These are phyloP conservation scores for Anthonomus grandis DNA, from an alignment of 1,140 invertebrate genomes.

Conservation along the genomic window DNA sequence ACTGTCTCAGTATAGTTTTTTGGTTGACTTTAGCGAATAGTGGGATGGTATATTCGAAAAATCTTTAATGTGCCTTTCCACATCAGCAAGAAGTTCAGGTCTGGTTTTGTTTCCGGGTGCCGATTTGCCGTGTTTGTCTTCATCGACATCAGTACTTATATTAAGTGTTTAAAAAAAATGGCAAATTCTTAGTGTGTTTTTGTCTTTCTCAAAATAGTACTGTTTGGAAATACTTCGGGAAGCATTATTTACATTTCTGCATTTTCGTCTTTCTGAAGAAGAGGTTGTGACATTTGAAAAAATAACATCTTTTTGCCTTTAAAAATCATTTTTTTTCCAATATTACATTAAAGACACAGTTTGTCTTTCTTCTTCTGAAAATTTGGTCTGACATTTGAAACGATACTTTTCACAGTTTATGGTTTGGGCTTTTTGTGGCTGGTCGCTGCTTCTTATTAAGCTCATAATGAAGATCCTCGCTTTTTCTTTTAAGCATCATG, in stretches of 20 bases:
- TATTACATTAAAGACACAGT: too few species aligned
- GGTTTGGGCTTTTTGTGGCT: not conserved
- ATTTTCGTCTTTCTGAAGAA: constrained; percentile 5
- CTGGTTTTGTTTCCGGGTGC: constrained; percentile 8
- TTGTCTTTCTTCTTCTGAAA: too few species aligned
- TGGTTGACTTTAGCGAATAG: not conserved
- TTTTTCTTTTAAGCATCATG: not conserved
- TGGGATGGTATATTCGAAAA: too few species aligned
- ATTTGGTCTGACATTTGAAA: constrained; percentile 7
- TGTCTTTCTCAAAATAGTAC: constrained; percentile 11
- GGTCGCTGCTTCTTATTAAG: constrained; percentile 8
- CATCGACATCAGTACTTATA: constrained; percentile 9
- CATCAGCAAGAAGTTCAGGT: too few species aligned
- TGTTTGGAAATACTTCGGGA: constrained; percentile 8
- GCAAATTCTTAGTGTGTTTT: constrained; percentile 12
- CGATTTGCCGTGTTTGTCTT: constrained; percentile 14
- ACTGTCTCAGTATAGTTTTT: constrained; percentile 1
- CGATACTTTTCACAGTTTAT: constrained; percentile 8
- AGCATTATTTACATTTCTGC: constrained; percentile 6
- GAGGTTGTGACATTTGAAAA: constrained; percentile 1
- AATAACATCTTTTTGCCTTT: constrained; percentile 10
- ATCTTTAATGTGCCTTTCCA: too few species aligned
- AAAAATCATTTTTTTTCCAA: constrained; percentile 3
- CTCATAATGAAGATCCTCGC: not conserved
- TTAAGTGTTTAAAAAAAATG: constrained; percentile 15